Base-by-base conservation (phyloP, 2,797 vertebrate genomes). In the Crypturellus tataupa region DNA sequence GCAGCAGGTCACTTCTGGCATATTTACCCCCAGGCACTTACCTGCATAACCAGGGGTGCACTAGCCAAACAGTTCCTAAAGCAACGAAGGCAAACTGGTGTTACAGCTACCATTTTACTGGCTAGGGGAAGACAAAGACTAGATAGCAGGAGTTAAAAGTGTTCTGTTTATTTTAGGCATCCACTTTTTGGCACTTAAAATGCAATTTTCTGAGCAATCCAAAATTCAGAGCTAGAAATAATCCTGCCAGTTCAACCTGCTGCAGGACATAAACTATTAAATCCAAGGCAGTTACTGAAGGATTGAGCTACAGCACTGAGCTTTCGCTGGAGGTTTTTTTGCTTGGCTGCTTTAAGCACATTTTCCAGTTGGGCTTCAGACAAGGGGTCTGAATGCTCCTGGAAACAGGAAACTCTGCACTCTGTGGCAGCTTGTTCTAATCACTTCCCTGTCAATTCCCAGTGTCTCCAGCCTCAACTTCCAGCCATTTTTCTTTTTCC, bases 361-460 rank as follows among this genome's bases (percentile, higher is more conserved):
- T 81, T 88, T 91, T 76, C 46, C 82, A 58, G 12, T 29, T 58
- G 37, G 20, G 29, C 46, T 91, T 88, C 59, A 88, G 65, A 53
- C 80, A 55, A 65, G 63, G 58, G 55, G 33, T 62, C 56, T 85
- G 72, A 89, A 35, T 63, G 31, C 35, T 82, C 85, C 17, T 39
- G 53, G 53, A 24, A 17, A 59, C 27, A 49, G 60, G 33, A 60
- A 6, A 44, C 64, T 77, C 49, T 80, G 19, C 15, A 5, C 55
- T 86, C 46, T 1, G 1, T 68, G 44, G 51, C 68, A 81, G 55
- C 31, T 88, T 86, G 60, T 88, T 92, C 84, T 72, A 90, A 85
- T 92, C 86, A 72, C 63, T 56, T 79, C 9, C 59, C 78, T 90
- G 40, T 46, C 81, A 81, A 29, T 90, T 91, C 80, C 44, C 62